Base-by-base conservation (phyloP, 2,797 vertebrate genomes). In the Mareca strepera region DNA sequence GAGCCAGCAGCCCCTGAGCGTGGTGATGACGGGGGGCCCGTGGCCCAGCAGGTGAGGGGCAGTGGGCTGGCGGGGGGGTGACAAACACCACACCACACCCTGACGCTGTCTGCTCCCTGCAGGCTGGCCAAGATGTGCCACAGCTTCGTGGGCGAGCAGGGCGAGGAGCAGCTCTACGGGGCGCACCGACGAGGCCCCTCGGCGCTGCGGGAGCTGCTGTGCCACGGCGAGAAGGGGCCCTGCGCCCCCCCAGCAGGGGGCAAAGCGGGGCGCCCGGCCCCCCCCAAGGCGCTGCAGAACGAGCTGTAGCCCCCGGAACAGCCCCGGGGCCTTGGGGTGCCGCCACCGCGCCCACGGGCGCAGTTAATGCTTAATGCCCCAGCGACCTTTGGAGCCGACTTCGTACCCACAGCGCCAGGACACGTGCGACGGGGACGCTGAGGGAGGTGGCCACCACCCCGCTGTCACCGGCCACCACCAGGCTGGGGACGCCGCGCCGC, bases 51-150 rank as follows among this genome's bases (percentile, higher is more conserved):
- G 97, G 97, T 98, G 46, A 95, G 67, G 0, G 1, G 5, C 31
- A 35, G 9, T 10, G 35, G 2, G 70, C 2, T 1, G 8, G 39
- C 12, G 12, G 1, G 39, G 9, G 6, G 4, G 5, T 15, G 2
- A 10, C 1, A 7, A 62, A 60, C 33, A 1, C 44, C 41, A 6
- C 21, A 2, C 37, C 21, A 5, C 13, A 6, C 12, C 26, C 60
- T 5, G 70, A 76, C 37, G 21, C 0, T 1, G 26, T 50, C 28
- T 0, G 22, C 41, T 33, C 64, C 37, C 17, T 0, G 4, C 82
- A 98, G 98, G 96, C 93, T 98, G 55, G 96, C 97, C 92, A 96
- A 48, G 75, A 95, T 96, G 58, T 98, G 98, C 83, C 94, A 95
- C 25, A 12, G 97, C 67, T 96, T 95, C 72, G 80, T 98, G 94